A percentile compares a stretch with the other conserved stretches of the same genome.
phyloP scores from a whole-genome alignment of 2,888 invertebrate genomes.

The Tuta absoluta region DNA sequence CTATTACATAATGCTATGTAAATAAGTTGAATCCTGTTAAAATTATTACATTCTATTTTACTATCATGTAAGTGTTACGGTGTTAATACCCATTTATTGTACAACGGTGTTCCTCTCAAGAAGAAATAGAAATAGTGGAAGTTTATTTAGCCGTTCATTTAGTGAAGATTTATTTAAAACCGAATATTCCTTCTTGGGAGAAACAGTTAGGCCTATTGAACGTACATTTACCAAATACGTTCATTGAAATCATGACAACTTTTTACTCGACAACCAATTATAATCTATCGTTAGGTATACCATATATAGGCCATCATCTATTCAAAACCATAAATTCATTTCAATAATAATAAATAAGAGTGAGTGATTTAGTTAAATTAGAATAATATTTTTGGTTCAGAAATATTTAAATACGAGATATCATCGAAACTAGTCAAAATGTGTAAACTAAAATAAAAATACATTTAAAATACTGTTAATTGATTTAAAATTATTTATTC shows the following conservation, averaged over 20 bases:
- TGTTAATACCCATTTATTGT: constrained; percentile 74
- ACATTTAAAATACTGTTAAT: constrained; percentile 36
- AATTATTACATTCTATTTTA: constrained; percentile 81
- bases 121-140: constrained; percentile 48
- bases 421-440: constrained; percentile 63
- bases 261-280: constrained; percentile 17
- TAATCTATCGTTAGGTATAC: background rate
- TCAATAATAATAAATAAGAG: background rate
- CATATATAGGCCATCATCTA: constrained; percentile 1
- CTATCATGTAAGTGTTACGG: constrained; percentile 76
- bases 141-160: constrained; percentile 29
- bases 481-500: constrained; percentile 41
- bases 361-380: constrained; percentile 19
- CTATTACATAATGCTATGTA: constrained; percentile 59
- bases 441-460: constrained; percentile 44
- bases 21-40: constrained; percentile 80
- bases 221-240: constrained; percentile 51
- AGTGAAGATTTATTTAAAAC: constrained; percentile 18
- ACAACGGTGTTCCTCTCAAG: constrained; percentile 59
- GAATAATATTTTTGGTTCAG: constrained; percentile 23
- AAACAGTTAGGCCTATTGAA: constrained; percentile 65
- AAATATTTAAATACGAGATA: constrained; percentile 36
- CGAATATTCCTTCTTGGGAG: constrained; percentile 52
- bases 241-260: constrained; percentile 47
- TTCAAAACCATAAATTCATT: background rate